Evolutionary conservation across 2,113 vertebrate species (phyloP).

Genomic region (Brienomyrus longianalis): DNA sequence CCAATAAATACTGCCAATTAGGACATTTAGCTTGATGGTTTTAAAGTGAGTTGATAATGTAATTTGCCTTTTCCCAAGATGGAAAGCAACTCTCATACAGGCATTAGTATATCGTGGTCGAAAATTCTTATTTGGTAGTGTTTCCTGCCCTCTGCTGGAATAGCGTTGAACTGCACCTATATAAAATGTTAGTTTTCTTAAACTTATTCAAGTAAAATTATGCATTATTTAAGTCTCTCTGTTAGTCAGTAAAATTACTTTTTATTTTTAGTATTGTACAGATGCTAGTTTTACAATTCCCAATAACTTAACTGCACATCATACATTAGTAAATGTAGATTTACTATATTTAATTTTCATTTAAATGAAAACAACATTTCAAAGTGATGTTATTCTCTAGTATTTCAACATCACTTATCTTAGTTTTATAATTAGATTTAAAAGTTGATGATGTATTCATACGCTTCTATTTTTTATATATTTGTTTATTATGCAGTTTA

Average conservation of each 20-base stretch:
- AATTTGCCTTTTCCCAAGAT: neutral
- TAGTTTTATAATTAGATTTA: neutral
- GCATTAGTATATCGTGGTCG: neutral
- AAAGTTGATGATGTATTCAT: neutral
- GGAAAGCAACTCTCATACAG: neutral
- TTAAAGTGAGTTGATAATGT: neutral
- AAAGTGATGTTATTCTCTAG: neutral
- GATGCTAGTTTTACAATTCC: neutral
- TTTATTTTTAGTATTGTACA: neutral
- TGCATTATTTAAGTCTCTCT: neutral
- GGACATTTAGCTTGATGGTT: neutral
- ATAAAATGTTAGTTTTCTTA: neutral
- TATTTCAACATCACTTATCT: neutral
- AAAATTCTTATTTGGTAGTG: slow-evolving; percentile 25
- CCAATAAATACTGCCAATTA: neutral
- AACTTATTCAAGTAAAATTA: neutral
- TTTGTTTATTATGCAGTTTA: neutral
- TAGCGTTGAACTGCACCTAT: neutral
- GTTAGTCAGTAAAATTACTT: neutral
- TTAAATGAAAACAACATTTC: neutral
- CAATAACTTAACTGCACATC: neutral
- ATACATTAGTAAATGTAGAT: neutral
- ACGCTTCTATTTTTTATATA: neutral
- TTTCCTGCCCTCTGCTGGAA: slow-evolving; percentile 48
- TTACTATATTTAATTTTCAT: neutral